These are phyloP conservation scores for Ceratitis capitata DNA, from an alignment of 1,140 invertebrate genomes.

Conservation along the genomic window DNA sequence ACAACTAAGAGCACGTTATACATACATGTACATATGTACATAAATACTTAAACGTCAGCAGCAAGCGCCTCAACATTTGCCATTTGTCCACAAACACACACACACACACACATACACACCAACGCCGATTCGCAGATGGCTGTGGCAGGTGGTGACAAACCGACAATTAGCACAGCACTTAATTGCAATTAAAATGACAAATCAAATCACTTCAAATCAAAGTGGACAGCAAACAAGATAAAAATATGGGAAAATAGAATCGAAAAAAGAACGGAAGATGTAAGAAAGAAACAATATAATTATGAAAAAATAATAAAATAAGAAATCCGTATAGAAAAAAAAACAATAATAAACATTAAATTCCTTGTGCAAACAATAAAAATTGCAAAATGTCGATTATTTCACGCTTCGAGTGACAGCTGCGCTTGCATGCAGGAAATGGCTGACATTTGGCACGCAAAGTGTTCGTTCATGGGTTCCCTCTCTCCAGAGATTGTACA, in stretches of 20 bases:
- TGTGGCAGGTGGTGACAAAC: neutral
- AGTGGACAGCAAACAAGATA: neutral
- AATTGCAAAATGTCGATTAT: conserved; percentile 4
- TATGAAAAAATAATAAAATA: neutral
- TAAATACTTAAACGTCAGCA: neutral
- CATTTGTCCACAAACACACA: neutral
- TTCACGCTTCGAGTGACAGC: neutral
- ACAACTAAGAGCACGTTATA: too few species aligned
- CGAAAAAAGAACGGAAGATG: neutral
- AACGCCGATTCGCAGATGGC: neutral
- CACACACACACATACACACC: neutral
- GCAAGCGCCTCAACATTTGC: neutral
- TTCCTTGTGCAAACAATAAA: neutral
- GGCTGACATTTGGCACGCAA: neutral
- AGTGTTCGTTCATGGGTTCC: neutral
- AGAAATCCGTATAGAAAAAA: too few species aligned
- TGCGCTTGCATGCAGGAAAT: neutral
- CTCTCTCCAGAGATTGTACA: too few species aligned
- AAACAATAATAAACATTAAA: too few species aligned
- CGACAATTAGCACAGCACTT: conserved; percentile 22
- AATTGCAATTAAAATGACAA: conserved; percentile 36
- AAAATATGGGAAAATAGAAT: neutral
- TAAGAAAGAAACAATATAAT: neutral
- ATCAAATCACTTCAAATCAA: conserved; percentile 4
- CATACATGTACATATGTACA: too few species aligned